These are phyloP conservation scores for Erythrocercus mccallii DNA, from an alignment of 2,113 vertebrate genomes.

Conservation along the genomic window DNA sequence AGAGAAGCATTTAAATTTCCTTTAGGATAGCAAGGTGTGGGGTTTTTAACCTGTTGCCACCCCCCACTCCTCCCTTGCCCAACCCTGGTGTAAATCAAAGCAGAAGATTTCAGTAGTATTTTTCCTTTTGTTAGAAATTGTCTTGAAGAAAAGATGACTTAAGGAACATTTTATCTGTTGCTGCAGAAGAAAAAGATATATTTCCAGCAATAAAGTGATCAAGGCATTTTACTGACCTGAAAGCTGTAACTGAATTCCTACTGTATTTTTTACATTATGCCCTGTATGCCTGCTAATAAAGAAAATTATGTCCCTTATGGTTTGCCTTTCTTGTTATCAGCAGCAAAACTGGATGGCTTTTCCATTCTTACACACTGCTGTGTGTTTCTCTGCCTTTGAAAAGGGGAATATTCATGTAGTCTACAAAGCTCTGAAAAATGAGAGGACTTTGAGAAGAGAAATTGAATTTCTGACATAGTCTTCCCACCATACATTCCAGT, in stretches of 20 bases:
- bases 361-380: neutral
- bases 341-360: neutral
- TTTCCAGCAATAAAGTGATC: neutral
- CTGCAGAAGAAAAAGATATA: neutral
- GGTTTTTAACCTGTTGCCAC: neutral
- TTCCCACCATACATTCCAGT: slow-evolving; percentile 32
- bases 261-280: neutral
- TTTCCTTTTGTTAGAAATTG: neutral
- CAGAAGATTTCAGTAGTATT: neutral
- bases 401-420: neutral
- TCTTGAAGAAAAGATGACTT: neutral
- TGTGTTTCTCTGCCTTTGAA: neutral
- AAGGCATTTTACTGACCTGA: neutral
- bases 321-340: neutral
- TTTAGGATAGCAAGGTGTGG: neutral
- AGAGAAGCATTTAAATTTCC: neutral
- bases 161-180: neutral
- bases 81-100: neutral
- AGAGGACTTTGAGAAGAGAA: neutral
- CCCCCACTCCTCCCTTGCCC: fast-evolving
- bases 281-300: neutral
- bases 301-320: neutral
- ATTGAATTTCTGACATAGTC: neutral
- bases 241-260: neutral
- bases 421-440: neutral